Evolutionary conservation across 2,797 vertebrate genomes (phyloP), one percentile per base, ranked within the genome.

Genomic region (Yasuhikotakia modesta): DNA sequence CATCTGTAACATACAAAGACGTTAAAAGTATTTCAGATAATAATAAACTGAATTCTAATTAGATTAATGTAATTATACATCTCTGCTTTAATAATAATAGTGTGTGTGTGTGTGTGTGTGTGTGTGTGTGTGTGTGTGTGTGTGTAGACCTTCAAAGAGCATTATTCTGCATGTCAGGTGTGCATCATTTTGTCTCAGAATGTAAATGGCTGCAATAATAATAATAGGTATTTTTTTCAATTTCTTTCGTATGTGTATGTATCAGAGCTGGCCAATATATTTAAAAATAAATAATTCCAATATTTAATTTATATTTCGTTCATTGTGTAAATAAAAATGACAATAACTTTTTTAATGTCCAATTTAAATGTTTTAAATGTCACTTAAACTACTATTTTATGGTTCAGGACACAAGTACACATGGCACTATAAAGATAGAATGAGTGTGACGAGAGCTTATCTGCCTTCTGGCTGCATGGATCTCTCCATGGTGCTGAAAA

Each of bases 201-300:
- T 83, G 52, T 79, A 82, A 84, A 84, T 82, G 68, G 17, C 50
- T 79, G 53, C 72, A 71, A 86, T 82, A 61, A 27, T 27, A 27
- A 71, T 82, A 76, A 83, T 81, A 75, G 72, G 61, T 63, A 84
- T 78, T 73, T 73, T 63, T 61, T 39, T 7, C 52, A 53, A n/a
- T 46, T 70, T 11, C 43, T 82, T 80, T 79, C 65, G 19, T 73
- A 82, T 64, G 65, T 75, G 19, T 73, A 82, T 64, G 65, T 75
- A 53, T 67, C 27, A 27, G 27, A 27, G 27, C 70, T 79, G 45
- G 63, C 63, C 8, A 35, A 43, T 58, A 35, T 10, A 17, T 19
- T 50, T 2, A 74, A n/a, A 65, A 53, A 65, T 13, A 50, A 46
- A 19, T 58, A 4, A 30, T 27, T 58, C 22, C 17, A 5, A 13